phyloP scores from a whole-genome alignment of 2,888 invertebrate species.

The Diplazon laetatorius region DNA sequence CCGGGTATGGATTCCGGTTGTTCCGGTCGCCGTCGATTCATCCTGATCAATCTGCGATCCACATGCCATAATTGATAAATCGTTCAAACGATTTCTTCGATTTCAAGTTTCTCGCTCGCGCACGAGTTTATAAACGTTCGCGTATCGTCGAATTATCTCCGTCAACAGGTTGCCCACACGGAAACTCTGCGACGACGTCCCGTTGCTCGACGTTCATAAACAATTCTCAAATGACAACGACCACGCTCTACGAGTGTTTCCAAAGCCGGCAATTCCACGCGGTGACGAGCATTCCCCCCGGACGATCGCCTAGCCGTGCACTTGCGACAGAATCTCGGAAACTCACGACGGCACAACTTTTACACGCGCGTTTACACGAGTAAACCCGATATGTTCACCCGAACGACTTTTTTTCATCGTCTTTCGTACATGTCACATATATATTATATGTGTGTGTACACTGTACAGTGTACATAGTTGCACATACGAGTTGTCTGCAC shows the following conservation, averaged over 20 bases:
- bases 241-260: conserved; percentile 44
- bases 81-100: no score
- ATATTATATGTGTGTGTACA: not conserved
- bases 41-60: not conserved
- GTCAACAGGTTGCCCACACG: no score
- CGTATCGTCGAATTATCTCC: no score
- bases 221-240: conserved; percentile 47
- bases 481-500: no score
- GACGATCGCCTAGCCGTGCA: not conserved
- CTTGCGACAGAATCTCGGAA: conserved; percentile 33
- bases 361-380: conserved; percentile 31
- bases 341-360: conserved; percentile 33
- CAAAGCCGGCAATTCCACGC: conserved; percentile 31
- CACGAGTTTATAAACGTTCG: no score
- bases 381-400: conserved; percentile 15
- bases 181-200: not conserved
- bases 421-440: no score
- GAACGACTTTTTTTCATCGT: conserved; percentile 18
- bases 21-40: no score
- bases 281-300: conserved; percentile 22
- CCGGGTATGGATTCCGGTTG: no score
- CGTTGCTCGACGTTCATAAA: conserved; percentile 1
- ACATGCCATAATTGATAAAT: not conserved
- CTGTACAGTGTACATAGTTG: not conserved
- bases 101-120: no score